These are phyloP conservation scores for Trochalopteron elliotii DNA, from an alignment of 2,113 vertebrate genomes.

Conservation along the genomic window DNA sequence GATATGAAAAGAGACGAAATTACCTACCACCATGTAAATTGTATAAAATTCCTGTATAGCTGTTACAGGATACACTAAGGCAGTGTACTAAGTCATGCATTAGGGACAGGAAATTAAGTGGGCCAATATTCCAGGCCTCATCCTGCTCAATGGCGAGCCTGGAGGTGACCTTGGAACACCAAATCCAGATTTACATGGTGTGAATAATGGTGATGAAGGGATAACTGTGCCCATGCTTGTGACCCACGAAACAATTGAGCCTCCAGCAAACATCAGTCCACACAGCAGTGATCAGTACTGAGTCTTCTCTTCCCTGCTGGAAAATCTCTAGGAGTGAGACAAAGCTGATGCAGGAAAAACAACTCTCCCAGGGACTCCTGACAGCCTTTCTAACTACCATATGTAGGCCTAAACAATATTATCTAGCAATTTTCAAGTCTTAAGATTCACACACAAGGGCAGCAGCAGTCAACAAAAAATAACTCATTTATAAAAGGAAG, in stretches of 20 bases:
- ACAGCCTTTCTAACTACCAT: not conserved
- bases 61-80: not conserved
- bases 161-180: not conserved
- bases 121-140: not conserved
- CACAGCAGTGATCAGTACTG: not conserved
- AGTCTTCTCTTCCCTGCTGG: not conserved
- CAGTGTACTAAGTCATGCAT: not conserved
- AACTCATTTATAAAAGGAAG: slow-evolving; percentile 64
- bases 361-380: not conserved
- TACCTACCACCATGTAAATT: not conserved
- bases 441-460: not conserved
- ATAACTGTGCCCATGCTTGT: not conserved
- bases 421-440: not conserved
- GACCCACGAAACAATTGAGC: not conserved
- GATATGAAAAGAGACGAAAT: not conserved
- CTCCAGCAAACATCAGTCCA: not conserved
- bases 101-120: not conserved
- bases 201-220: not conserved
- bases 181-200: not conserved
- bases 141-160: not conserved
- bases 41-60: not conserved
- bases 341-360: not conserved
- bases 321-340: not conserved
- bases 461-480: slow-evolving; percentile 48
- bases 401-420: not conserved